Evolutionary conservation across 2,797 vertebrate genomes (phyloP).

Genomic region (Helicolenus hilgendorfi): DNA sequence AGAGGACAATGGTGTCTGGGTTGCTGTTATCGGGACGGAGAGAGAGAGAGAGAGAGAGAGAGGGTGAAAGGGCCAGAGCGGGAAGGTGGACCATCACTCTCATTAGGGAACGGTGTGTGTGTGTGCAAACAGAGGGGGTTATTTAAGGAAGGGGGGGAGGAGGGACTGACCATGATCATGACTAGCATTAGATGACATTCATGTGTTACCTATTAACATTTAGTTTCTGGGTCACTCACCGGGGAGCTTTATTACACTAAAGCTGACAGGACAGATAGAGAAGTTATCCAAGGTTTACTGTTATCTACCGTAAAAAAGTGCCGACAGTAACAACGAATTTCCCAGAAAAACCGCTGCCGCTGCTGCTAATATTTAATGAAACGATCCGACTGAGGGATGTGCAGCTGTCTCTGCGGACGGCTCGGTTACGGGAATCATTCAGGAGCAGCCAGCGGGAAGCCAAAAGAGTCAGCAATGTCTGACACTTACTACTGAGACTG

Average conservation of each 20-base stretch:
- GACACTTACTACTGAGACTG: conserved; percentile 36
- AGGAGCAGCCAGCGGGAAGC: conserved; percentile 20
- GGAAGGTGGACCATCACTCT: conserved; percentile 53
- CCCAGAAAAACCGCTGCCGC: conserved; percentile 5
- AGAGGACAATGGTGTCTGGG: conserved; percentile 84
- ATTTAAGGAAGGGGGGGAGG: conserved; percentile 50
- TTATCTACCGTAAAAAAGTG: conserved; percentile 18
- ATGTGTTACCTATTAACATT: conserved; percentile 78
- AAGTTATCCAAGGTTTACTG: conserved; percentile 35
- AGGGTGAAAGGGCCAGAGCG: conserved; percentile 54
- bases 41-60: conserved; percentile 42
- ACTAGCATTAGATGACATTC: conserved; percentile 66
- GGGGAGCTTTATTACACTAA: conserved; percentile 41
- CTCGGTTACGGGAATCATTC: conserved; percentile 37
- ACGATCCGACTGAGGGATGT: conserved; percentile 16
- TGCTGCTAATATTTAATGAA: conserved; percentile 29
- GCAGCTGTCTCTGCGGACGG: conserved; percentile 39
- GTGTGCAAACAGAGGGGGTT: conserved; percentile 39
- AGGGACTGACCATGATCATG: conserved; percentile 57
- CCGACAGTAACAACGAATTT: not conserved
- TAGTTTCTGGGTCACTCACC: conserved; percentile 54
- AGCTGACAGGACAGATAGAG: conserved; percentile 24
- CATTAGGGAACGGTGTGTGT: conserved; percentile 26
- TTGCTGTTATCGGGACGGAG: conserved; percentile 70
- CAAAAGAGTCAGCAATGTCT: conserved; percentile 16